Evolutionary conservation across 2,797 vertebrate genomes (phyloP).

Genomic region (Amniataba percoides): DNA sequence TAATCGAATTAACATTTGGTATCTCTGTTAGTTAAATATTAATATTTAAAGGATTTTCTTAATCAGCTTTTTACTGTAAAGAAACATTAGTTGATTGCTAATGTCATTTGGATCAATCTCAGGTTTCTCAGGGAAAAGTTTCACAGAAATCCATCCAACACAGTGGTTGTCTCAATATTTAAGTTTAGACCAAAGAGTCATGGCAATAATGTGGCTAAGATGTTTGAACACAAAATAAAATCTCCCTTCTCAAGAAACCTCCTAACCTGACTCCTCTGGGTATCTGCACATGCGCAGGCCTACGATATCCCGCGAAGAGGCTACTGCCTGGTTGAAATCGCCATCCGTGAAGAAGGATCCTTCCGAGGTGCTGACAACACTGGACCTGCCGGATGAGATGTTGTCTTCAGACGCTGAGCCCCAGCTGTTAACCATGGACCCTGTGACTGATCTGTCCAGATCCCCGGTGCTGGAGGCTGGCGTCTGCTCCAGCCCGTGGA

Average conservation of each 20-base stretch:
- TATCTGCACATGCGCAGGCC: constrained; percentile 86
- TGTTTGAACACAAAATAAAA: not conserved
- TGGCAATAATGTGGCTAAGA: not conserved
- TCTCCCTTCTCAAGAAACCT: not conserved
- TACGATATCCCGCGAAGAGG: constrained; percentile 89
- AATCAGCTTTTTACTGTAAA: too few relatives aligned
- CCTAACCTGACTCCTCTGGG: constrained; percentile 79
- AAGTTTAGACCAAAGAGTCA: not conserved
- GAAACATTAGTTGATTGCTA: not conserved
- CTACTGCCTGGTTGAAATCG: constrained; percentile 93
- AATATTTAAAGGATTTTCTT: not conserved
- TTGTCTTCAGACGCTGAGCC: constrained; percentile 96
- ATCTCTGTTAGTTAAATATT: not conserved
- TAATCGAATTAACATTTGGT: too few relatives aligned
- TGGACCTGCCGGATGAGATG: constrained; percentile 92
- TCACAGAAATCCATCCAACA: not conserved
- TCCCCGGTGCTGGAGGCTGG: constrained; percentile 94
- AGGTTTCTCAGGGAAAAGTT: not conserved
- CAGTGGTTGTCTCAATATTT: not conserved
- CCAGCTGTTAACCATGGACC: constrained; percentile 98
- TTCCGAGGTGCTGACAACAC: constrained; percentile 92
- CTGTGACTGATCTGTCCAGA: constrained; percentile 93
- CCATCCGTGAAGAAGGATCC: constrained; percentile 96
- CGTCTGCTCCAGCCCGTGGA: constrained; percentile 92
- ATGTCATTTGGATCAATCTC: not conserved